Base-by-base conservation (phyloP, 2,888 invertebrate species). In the Xestoiulus laeticollis region DNA sequence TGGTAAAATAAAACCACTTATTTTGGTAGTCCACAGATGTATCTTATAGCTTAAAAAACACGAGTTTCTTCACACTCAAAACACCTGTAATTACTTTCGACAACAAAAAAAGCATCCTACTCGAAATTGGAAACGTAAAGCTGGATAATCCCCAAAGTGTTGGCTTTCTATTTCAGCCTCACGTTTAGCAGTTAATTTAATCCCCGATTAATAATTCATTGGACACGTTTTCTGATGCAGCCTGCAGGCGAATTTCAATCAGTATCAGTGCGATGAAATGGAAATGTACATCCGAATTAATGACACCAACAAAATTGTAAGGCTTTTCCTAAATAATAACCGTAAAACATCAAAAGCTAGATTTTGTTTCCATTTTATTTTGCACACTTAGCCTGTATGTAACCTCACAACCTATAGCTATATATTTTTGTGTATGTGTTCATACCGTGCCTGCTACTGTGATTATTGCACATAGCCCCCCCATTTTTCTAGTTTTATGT, bases 391-490 rank as follows among this genome's bases (percentile, higher is more conserved):
- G 59, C n/a, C n/a, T n/a, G n/a, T n/a, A 59, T 8, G 14, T 8
- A 59, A n/a, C 19, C 59, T 8, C n/a, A n/a, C 2, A 59, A 8
- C 68, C 68, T 8, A 26, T 10, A 53, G 53, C n/a, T n/a, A n/a
- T n/a, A n/a, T n/a, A n/a, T 59, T 14, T 68, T n/a, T 6, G 68
- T 68, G n/a, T 22, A 68, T 68, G 68, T 26, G 10, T 8, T 26
- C 68, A n/a, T n/a, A 68, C 68, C 68, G 68, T 68, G 26, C 68
- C n/a, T 68, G 68, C 68, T 68, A 68, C 68, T 68, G 68, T 68
- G 68, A 68, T 68, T 68, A 68, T 68, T 68, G 26, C 68, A n/a
- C 26, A 26, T 26, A 68, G 4, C 3, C 4, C 22, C 68, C 26
- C 8, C 26, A 22, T 26, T 68, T 68, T 68, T 68, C 26, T 68